Conservation (phyloP, 2,888 invertebrate species). For the Lithosia quadra region DNA sequence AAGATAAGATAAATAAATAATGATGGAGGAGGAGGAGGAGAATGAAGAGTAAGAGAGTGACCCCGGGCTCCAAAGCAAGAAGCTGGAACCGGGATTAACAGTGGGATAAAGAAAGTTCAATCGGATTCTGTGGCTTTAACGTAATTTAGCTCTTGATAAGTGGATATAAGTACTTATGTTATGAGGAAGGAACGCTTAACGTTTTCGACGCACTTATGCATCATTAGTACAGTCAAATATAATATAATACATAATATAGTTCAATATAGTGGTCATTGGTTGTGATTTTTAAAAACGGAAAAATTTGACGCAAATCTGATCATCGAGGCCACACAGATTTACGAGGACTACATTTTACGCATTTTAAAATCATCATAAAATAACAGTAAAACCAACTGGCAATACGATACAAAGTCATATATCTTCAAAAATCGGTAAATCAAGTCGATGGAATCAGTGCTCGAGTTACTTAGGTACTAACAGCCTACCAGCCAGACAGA, state of each 20-base stretch:
- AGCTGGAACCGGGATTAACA: too few relatives aligned
- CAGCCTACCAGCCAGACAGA: not conserved
- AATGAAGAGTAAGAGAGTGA: not conserved
- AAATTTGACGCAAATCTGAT: not conserved
- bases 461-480: not conserved
- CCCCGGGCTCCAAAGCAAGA: too few relatives aligned
- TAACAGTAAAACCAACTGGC: not conserved
- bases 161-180: not conserved
- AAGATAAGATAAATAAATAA: too few relatives aligned
- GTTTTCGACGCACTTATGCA: too few relatives aligned
- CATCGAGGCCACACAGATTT: not conserved
- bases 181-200: not conserved
- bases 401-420: not conserved
- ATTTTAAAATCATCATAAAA: not conserved
- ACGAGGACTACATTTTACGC: not conserved
- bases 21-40: not conserved
- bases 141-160: too few relatives aligned
- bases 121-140: not conserved
- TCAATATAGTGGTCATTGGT: too few relatives aligned
- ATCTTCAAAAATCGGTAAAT: not conserved
- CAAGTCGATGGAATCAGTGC: not conserved
- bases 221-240: too few relatives aligned
- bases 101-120: not conserved
- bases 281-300: too few relatives aligned
- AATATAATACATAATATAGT: too few relatives aligned